A percentile compares a stretch with the other conserved stretches of the same genome.
Evolutionary conservation across 2,888 invertebrate species (phyloP).

Genomic region (Notodonta dromedarius): DNA sequence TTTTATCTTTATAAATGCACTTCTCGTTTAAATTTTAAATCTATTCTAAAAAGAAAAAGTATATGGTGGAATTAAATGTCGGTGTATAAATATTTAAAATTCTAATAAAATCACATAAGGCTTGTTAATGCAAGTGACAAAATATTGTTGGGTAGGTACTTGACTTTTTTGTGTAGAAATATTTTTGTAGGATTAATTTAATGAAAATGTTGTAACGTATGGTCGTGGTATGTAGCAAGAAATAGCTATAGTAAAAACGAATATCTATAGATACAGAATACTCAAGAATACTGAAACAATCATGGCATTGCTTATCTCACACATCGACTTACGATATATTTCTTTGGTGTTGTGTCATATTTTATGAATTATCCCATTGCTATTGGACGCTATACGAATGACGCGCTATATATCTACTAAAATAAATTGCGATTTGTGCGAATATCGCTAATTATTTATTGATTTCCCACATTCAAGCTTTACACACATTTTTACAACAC

Average conservation of each 20-base stretch:
- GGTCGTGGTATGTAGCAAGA: constrained; percentile 1
- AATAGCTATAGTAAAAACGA: constrained; percentile 4
- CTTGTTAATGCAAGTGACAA: background rate
- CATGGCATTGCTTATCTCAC: constrained; percentile 71
- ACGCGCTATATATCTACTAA: constrained; percentile 59
- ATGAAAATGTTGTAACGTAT: background rate
- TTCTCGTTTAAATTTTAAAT: constrained; percentile 72
- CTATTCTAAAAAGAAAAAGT: constrained; percentile 51
- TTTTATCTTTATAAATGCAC: constrained; percentile 82
- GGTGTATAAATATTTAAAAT: background rate
- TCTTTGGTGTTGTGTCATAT: constrained; percentile 82
- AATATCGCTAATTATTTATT: constrained; percentile 37
- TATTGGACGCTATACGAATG: constrained; percentile 78
- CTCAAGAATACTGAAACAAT: constrained; percentile 78
- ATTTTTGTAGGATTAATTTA: background rate
- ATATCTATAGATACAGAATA: constrained; percentile 51
- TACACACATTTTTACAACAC: constrained; percentile 46
- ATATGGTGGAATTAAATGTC: background rate
- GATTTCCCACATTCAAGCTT: constrained; percentile 29
- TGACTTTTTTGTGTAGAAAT: background rate
- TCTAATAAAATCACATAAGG: background rate
- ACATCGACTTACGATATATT: constrained; percentile 72
- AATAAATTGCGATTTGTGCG: constrained; percentile 49
- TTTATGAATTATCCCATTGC: constrained; percentile 62
- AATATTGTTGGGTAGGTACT: too few species aligned